Evolutionary conservation across 2,797 vertebrate genomes (phyloP).

Genomic region (Chloroceryle inda): DNA sequence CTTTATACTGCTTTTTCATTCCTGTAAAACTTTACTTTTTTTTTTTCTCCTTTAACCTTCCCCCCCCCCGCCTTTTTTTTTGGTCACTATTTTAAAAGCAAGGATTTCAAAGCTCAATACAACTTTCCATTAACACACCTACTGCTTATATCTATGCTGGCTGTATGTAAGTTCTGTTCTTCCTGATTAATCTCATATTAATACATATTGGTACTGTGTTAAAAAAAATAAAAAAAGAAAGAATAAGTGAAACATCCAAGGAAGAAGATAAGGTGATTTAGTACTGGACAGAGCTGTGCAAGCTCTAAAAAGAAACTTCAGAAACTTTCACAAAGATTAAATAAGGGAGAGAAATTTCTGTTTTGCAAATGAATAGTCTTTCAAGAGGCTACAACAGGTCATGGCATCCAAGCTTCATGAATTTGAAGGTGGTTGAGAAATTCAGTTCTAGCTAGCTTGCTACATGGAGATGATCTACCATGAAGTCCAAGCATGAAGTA

Average conservation of each 20-base stretch:
- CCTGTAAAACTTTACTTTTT: not conserved
- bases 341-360: too few species aligned
- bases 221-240: not conserved
- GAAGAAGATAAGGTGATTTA: not conserved
- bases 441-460: not conserved
- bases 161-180: not conserved
- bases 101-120: not conserved
- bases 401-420: not conserved
- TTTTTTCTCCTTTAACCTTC: too few species aligned
- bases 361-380: not conserved
- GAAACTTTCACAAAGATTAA: not conserved
- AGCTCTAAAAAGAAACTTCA: not conserved
- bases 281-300: not conserved
- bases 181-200: not conserved
- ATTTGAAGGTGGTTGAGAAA: not conserved
- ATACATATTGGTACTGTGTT: not conserved
- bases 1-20: not conserved
- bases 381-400: not conserved
- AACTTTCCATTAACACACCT: not conserved
- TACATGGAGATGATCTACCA: not conserved
- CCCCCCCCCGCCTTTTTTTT: too few species aligned
- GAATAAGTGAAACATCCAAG: not conserved
- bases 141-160: not conserved
- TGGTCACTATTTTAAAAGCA: not conserved
- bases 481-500: not conserved